These are phyloP conservation scores for Poeciliopsis turneri DNA, from an alignment of 2,797 vertebrate genomes.

Conservation along the genomic window DNA sequence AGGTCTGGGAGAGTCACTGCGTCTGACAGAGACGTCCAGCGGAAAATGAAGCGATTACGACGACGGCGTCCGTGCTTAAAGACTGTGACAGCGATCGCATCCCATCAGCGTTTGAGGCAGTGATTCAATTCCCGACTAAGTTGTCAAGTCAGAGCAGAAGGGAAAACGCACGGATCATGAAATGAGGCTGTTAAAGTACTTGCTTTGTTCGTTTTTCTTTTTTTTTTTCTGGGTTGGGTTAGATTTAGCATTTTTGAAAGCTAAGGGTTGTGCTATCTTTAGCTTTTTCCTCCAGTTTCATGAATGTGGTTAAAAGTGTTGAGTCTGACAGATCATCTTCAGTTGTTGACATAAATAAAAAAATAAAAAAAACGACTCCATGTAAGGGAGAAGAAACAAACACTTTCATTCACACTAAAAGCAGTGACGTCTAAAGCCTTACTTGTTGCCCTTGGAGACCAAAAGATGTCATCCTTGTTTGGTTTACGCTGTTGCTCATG, in stretches of 20 bases:
- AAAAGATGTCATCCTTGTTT: not conserved
- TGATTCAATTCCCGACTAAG: not conserved
- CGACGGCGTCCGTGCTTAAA: not conserved
- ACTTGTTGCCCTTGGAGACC: slow-evolving; percentile 5
- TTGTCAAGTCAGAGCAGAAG: not conserved
- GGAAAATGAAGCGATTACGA: slow-evolving; percentile 33
- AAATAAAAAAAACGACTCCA: not conserved
- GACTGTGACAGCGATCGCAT: not conserved
- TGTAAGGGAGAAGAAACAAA: not conserved
- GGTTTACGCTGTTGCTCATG: not conserved
- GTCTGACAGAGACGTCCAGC: slow-evolving; percentile 15
- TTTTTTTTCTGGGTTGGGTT: not conserved
- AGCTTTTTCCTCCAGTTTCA: not conserved
- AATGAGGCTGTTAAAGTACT: not conserved
- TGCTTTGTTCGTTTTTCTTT: not conserved
- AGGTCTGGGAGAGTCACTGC: slow-evolving; percentile 9
- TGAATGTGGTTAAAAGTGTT: not conserved
- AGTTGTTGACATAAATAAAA: not conserved
- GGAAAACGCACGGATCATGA: not conserved
- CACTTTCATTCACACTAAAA: not conserved
- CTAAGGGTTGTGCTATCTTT: not conserved
- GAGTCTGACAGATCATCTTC: not conserved
- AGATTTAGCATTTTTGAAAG: not conserved
- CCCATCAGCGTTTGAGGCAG: not conserved
- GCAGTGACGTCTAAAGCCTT: not conserved